Evolutionary conservation across 2,113 vertebrate genomes (phyloP), one percentile per base, ranked within the genome.

Genomic region (Anser cygnoides): DNA sequence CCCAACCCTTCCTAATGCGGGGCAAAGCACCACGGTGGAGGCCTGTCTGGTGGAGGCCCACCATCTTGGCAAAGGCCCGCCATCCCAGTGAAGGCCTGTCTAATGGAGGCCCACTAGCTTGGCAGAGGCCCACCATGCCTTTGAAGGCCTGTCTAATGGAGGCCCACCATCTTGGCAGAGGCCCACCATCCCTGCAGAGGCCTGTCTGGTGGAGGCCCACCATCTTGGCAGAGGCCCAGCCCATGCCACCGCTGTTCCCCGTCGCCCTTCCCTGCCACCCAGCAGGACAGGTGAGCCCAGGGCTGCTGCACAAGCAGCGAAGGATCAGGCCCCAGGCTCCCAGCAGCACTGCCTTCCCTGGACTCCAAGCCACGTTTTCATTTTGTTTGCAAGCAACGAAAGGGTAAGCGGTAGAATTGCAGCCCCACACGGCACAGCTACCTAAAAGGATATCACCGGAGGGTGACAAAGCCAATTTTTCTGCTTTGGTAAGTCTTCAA

Each of bases 1-100:
- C 86, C 61, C 72, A 50, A 10, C 11, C 33, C 35, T 9, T 52
- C 65, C 54, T 23, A 11, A 50, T 0, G 5, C 0, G 3, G 44
- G 29, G 55, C 8, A 29, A 3, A 3, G 43, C 10, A 21, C 46
- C 46, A 5, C 20, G 20, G 46, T 21, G 20, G 46, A 49, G 18
- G 44, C 44, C 44, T 8, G 8, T 46, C 8, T 19, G 44, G 44
- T 46, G 44, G 44, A 9, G 44, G 8, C 6, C 44, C 44, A 44
- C 44, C 44, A 44, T 18, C 44, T 39, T 39, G 17, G 44, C 44
- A 44, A 18, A 44, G 44, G 44, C 44, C 44, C 17, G 8, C 44
- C 44, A 44, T 44, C 44, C 44, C 44, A 44, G 44, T 18, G 18
- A 18, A 18, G 17, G 44, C 46, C 46, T 11, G 20, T 21, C 46